Base-by-base conservation (phyloP, 1,140 invertebrate genomes). In the Pseudomyrmex gracilis region DNA sequence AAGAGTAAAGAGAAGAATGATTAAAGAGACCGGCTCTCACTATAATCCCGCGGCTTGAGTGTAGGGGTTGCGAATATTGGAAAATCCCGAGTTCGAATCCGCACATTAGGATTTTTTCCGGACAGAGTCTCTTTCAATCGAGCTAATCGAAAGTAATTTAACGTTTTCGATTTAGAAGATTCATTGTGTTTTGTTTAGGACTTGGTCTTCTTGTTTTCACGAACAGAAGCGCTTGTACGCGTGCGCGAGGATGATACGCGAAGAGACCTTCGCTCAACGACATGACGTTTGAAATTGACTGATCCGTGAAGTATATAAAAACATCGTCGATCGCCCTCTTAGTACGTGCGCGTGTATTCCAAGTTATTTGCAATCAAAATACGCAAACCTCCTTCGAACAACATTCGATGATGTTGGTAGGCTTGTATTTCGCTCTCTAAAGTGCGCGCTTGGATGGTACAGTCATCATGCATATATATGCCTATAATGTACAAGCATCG, bases 311-410 rank as follows among this genome's bases (percentile, higher is more conserved):
- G 34, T 53, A 34, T 53, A 34, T 13, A 70, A 22, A 53, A 43
- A 64, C 24, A 55, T 55, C 47, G 47, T n/a, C 47, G n/a, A 55
- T 55, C 34, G 17, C 20, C 20, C 34, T n/a, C 22, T 63, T 20
- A 20, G 67, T 2, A 45, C 17, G 34, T 34, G 34, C 7, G 5
- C 1, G 34, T 34, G 13, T 15, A 74, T 67, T 45, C 17, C 34
- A 22, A 67, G 53, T 57, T 68, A 53, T 43, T 77, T 17, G 34
- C 22, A 66, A 55, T 77, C 24, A 66, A 67, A 66, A 77, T 77
- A 66, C 53, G 53, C 55, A 13, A 47, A 61, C 13, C 43, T 10
- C 12, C 57, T 49, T 55, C 17, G n/a, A 67, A 67, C 45, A 55
- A 57, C 12, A 34, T 22, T 17, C 73, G 51, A 67, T 67, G 60